Evolutionary conservation across 2,113 vertebrate species (phyloP).

Genomic region (Bos javanicus): DNA sequence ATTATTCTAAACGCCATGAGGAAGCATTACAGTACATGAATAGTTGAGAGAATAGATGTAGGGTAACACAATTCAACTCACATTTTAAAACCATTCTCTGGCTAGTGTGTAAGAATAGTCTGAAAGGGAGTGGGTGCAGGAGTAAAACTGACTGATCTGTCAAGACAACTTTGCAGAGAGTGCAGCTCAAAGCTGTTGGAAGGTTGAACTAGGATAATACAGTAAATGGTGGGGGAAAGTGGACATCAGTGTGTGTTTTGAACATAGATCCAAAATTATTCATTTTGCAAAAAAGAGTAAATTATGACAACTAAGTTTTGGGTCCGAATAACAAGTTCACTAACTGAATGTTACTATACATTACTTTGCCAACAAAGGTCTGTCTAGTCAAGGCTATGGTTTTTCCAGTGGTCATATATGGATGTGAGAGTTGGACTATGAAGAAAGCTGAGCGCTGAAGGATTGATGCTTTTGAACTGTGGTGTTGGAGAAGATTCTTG

Average conservation of each 20-base stretch:
- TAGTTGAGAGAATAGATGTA: background rate
- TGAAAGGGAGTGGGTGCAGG: accelerated
- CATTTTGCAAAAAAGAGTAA: background rate
- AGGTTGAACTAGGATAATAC: background rate
- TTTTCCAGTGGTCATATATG: background rate
- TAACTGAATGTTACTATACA: background rate
- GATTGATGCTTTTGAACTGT: too few species aligned
- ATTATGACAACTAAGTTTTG: background rate
- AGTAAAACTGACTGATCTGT: background rate
- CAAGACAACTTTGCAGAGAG: background rate
- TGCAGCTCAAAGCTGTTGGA: background rate
- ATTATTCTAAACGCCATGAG: background rate
- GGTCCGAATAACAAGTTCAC: background rate
- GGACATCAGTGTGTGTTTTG: background rate
- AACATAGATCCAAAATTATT: background rate
- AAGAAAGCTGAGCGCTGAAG: too few species aligned
- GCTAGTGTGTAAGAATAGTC: background rate
- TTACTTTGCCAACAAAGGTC: background rate
- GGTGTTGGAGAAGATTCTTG: too few species aligned
- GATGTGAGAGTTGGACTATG: background rate
- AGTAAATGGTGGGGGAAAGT: background rate
- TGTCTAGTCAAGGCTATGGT: background rate
- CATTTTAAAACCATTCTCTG: background rate
- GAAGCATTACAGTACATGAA: background rate
- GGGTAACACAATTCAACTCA: background rate